These are phyloP conservation scores for Tipula vernalis DNA, from an alignment of 2,888 invertebrate species.

Conservation along the genomic window DNA sequence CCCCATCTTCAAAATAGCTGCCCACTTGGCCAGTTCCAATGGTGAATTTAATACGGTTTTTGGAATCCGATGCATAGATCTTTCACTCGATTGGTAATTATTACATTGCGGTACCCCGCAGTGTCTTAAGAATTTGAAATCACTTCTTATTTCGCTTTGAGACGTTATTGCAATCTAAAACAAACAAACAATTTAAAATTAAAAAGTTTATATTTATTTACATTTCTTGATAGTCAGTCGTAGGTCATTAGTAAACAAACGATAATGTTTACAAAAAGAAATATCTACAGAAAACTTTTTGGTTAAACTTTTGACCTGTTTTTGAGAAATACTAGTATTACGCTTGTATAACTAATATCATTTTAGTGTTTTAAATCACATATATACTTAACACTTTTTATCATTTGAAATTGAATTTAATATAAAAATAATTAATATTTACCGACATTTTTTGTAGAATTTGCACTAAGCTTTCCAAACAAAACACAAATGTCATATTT, in stretches of 20 bases:
- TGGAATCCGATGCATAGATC: not conserved
- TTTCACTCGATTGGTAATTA: not conserved
- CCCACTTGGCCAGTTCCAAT: too few species aligned
- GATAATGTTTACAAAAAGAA: too few species aligned
- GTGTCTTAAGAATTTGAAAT: not conserved
- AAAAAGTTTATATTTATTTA: too few species aligned
- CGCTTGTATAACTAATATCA: not conserved
- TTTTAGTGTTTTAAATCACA: not conserved
- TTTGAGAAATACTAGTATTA: not conserved
- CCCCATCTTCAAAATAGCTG: too few species aligned
- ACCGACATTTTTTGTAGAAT: not conserved
- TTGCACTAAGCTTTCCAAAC: not conserved
- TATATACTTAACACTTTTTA: too few species aligned
- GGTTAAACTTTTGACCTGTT: not conserved
- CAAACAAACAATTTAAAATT: not conserved
- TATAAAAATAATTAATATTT: not conserved
- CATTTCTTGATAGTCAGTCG: too few species aligned
- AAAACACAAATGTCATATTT: too few species aligned
- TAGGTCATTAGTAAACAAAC: not conserved
- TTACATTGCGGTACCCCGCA: not conserved
- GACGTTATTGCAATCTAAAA: not conserved
- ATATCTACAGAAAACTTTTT: not conserved
- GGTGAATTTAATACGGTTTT: not conserved
- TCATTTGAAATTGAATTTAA: not conserved
- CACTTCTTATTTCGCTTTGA: not conserved